These are phyloP conservation scores for Xylocopa sonorina DNA, from an alignment of 1,140 invertebrate genomes.

Conservation along the genomic window DNA sequence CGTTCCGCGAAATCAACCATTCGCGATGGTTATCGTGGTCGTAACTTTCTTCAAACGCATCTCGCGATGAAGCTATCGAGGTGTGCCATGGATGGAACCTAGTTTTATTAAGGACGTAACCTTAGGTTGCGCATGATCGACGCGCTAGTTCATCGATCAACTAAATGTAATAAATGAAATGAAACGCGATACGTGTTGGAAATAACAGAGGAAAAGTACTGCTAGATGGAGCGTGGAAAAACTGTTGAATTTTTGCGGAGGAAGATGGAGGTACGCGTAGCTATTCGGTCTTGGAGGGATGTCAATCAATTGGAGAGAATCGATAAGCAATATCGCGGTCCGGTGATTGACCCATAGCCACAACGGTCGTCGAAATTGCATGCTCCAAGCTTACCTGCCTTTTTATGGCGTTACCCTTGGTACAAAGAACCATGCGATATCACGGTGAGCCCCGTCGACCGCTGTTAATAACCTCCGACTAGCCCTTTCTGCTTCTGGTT, in stretches of 20 bases:
- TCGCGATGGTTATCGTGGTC: not conserved
- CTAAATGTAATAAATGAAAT: too few species aligned
- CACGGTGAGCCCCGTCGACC: not conserved
- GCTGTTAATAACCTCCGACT: conserved; percentile 5
- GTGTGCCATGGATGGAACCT: too few species aligned
- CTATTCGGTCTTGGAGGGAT: conserved; percentile 51
- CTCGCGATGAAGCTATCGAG: not conserved
- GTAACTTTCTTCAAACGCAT: not conserved
- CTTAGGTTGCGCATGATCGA: too few species aligned
- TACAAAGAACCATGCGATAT: not conserved
- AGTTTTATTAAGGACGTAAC: too few species aligned
- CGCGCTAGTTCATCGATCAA: too few species aligned
- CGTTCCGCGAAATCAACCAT: not conserved
- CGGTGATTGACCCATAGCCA: conserved; percentile 66
- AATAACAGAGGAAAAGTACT: too few species aligned
- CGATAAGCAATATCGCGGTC: conserved; percentile 67
- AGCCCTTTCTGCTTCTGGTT: not conserved
- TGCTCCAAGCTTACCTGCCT: conserved; percentile 36
- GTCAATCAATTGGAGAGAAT: conserved; percentile 65
- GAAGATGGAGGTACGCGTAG: conserved; percentile 47
- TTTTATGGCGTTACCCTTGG: conserved; percentile 26
- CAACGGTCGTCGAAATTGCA: conserved; percentile 62
- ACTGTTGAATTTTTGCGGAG: conserved; percentile 19
- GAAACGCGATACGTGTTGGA: too few species aligned
- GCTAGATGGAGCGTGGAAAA: not conserved